Percentiles rank a stretch among this genome's conserved stretches.
These are phyloP conservation scores for Pterostichus madidus DNA, from an alignment of 2,888 invertebrate genomes.

Conservation along the genomic window DNA sequence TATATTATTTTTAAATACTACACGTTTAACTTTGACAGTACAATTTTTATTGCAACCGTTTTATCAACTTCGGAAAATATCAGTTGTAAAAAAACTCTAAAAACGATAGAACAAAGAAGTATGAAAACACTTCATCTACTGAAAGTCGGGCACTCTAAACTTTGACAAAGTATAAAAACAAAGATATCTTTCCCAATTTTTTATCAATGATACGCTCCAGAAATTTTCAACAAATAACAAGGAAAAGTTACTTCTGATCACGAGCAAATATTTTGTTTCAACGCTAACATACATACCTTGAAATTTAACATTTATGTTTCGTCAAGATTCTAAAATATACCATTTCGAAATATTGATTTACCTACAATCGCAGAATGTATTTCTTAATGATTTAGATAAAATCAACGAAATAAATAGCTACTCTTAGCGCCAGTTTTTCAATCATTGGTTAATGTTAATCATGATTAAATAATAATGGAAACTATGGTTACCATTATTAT, in stretches of 20 bases:
- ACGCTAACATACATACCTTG: not conserved
- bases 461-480: too few species aligned
- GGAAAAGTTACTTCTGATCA: not conserved
- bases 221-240: constrained; percentile 31
- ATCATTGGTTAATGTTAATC: too few species aligned
- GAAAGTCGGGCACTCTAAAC: not conserved
- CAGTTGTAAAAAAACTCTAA: constrained; percentile 7
- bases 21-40: not conserved
- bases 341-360: not conserved
- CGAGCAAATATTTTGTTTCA: constrained; percentile 24
- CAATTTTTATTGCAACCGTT: constrained; percentile 3
- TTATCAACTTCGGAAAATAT: not conserved
- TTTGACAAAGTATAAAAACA: constrained; percentile 38
- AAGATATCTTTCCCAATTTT: constrained; percentile 17
- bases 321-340: constrained; percentile 5
- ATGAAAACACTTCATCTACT: constrained; percentile 22
- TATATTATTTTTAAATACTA: too few species aligned
- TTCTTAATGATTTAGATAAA: too few species aligned
- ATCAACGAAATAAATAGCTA: too few species aligned
- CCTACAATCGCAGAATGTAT: too few species aligned
- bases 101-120: constrained; percentile 23
- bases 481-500: too few species aligned
- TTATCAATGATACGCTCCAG: constrained; percentile 18
- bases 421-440: too few species aligned
- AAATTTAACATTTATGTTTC: not conserved